Evolutionary conservation across 2,113 vertebrate species (phyloP), one percentile per base, ranked within the genome.

Genomic region (Corythornis madagascariensis): DNA sequence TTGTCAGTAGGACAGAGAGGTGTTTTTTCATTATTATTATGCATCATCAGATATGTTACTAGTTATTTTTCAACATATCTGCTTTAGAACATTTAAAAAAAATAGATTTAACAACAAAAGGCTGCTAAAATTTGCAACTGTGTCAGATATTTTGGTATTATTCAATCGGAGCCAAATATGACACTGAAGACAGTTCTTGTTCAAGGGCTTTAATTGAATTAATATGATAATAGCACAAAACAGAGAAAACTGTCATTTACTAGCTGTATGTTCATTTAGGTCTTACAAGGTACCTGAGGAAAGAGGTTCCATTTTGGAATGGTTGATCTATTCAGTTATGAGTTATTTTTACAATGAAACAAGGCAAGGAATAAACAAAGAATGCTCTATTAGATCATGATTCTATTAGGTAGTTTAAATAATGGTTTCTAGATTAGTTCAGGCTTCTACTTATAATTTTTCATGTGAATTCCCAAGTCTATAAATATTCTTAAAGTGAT

Each of bases 321-420:
- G 60, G 47, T 80, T 96, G 79, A 89, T 93, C 91, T 53, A 22
- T 76, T 81, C 47, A 83, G 47, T 75, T 76, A n/a, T 29, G 63
- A 86, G 70, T 84, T 96, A 92, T 93, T 96, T 96, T 96, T 93
- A 56, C 53, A 86, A 61, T 73, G 15, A 25, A 66, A 42, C 74
- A 89, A 86, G 64, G 69, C 78, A 81, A 86, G 29, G 25, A 56
- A 89, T 71, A 93, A 92, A 71, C 47, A 95, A 89, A 92, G 29
- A 29, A 60, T 84, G 47, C 10, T 78, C 93, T 83, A 87, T 78
- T 83, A 83, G 77, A 50, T 63, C 67, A 53, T 92, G 88, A 48
- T 71, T 64, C 56, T 80, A 52, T 80, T 71, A 77, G 76, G 76
- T 61, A 89, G 42, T 45, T 83, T 60, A 91, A 95, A 61, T 67